Evolutionary conservation across 64 coral and sea anemone species (phyloP).

Genomic region (Stichodactyla helianthus): DNA sequence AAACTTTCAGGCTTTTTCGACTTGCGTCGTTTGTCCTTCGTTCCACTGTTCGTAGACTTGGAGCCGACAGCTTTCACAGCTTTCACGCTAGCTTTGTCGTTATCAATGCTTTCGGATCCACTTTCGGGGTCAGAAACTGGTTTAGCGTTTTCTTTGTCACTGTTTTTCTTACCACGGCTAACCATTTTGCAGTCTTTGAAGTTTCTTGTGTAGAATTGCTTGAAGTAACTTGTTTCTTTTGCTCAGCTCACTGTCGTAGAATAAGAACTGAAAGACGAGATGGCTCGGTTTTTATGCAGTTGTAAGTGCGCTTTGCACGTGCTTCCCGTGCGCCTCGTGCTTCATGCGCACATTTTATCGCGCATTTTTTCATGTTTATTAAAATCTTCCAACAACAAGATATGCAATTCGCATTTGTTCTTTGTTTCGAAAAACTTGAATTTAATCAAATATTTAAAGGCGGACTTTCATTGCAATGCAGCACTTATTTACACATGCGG

Average conservation of each 20-base stretch:
- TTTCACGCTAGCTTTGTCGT: background rate
- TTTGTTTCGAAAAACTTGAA: no score
- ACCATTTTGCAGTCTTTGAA: background rate
- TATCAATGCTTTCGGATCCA: background rate
- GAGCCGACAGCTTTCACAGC: background rate
- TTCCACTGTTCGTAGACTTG: background rate
- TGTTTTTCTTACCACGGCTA: background rate
- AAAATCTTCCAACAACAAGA: no score
- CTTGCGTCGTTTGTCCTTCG: background rate
- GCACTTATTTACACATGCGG: no score
- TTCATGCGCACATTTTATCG: background rate
- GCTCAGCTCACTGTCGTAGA: background rate
- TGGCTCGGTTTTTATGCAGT: background rate
- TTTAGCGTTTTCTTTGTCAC: background rate
- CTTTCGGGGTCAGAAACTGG: constrained; percentile 8
- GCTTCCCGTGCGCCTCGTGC: background rate
- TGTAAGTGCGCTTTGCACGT: background rate
- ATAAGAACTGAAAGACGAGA: background rate
- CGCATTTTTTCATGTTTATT: background rate
- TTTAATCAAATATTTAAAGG: no score
- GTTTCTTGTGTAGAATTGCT: background rate
- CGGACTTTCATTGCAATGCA: no score
- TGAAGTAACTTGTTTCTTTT: background rate
- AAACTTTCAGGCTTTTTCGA: constrained; percentile 17
- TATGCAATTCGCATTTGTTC: background rate